Evolutionary conservation across 2,113 vertebrate genomes (phyloP), one percentile per base, ranked within the genome.

Genomic region (Opisthocomus hoazin): DNA sequence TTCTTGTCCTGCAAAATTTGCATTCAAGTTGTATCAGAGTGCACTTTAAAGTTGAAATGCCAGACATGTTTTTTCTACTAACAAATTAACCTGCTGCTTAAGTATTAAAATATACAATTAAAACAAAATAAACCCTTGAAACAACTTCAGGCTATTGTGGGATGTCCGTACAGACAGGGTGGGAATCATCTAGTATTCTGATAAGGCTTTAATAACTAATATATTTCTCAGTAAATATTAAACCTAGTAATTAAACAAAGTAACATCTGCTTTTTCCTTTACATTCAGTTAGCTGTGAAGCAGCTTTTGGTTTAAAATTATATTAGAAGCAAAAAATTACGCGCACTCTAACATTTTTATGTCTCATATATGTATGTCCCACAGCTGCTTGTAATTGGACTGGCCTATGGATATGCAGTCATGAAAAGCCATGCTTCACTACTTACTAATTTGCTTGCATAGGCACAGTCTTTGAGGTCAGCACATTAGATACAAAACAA

Each of bases 391-490:
- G 5, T 79, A 48, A 81, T 50, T 84, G 56, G 41, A 68, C 69
- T 18, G 75, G 30, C 53, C 78, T 60, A 43, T 71, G 34, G 68
- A 95, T 43, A 88, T 3, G 4, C 29, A 81, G 19, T 34, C 11
- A 8, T 29, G 13, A 61, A 96, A 84, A 66, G 19, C 34, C 36
- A 34, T n/a, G 36, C 81, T 94, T 95, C 39, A 63, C 46, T 60
- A 69, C 56, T 21, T 37, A 66, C 43, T 63, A 70, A 83, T 79
- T 58, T 95, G 36, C 81, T 95, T 90, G 79, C 29, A 57, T 87
- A 90, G 54, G 48, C 61, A 68, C 45, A 87, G 2, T 60, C 66
- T 96, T 91, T 96, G 48, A 91, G 81, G 71, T 91, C 88, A 96
- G 14, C 30, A 36, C 18, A 37, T 76, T n/a, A 70, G 71, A 91